These are phyloP conservation scores for Arctocebus calabarensis DNA, from an alignment of 2,797 vertebrate species.

Conservation along the genomic window DNA sequence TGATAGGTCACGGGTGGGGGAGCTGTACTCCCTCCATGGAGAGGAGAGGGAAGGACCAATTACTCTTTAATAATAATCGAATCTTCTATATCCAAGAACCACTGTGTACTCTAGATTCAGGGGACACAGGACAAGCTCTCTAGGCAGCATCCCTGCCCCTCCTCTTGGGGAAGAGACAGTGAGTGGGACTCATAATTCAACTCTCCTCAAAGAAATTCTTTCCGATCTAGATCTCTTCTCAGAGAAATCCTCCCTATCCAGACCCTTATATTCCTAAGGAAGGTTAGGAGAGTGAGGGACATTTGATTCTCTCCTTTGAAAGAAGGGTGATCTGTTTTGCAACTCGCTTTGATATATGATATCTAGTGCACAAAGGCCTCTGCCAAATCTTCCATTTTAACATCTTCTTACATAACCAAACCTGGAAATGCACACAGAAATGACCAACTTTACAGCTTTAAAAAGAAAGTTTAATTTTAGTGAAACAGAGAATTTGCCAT, in stretches of 20 bases:
- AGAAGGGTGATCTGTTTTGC: not conserved
- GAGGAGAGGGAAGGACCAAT: not conserved
- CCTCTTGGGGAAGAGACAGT: not conserved
- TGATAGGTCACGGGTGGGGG: not conserved
- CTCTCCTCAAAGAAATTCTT: slow-evolving; percentile 14
- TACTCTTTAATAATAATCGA: not conserved
- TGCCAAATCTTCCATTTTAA: not conserved
- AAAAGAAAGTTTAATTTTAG: slow-evolving; percentile 45
- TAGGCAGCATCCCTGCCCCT: not conserved
- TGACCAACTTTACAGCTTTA: not conserved
- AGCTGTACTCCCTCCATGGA: not conserved
- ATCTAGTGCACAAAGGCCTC: not conserved
- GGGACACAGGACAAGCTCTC: not conserved
- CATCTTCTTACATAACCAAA: not conserved
- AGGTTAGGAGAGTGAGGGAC: not conserved
- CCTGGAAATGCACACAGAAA: not conserved
- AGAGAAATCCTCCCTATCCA: not conserved
- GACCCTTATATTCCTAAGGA: not conserved
- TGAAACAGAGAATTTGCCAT: not conserved
- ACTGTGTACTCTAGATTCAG: not conserved
- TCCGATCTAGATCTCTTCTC: no score
- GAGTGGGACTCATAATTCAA: not conserved
- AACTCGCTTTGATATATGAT: not conserved
- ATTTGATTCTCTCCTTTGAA: slow-evolving; percentile 29
- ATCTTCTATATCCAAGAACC: not conserved